Conservation (phyloP, 2,113 vertebrate species). For the Leucopsar rothschildi region DNA sequence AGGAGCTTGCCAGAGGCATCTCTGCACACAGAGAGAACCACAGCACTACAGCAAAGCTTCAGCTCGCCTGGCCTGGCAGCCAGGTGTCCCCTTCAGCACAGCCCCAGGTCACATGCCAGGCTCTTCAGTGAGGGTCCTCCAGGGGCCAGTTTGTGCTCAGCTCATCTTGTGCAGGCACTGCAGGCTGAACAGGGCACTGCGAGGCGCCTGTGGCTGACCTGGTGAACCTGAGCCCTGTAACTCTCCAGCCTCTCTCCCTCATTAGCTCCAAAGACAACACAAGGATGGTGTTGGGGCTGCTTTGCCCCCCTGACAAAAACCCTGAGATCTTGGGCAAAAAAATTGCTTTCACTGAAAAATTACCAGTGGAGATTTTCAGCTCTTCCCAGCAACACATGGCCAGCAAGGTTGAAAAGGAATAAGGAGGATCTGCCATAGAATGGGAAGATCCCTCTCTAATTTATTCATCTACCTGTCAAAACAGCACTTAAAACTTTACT, state of each 20-base stretch:
- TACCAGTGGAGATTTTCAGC: neutral
- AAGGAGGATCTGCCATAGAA: neutral
- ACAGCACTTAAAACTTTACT: neutral
- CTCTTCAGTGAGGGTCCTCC: neutral
- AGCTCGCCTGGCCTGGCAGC: neutral
- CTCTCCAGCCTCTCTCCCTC: neutral
- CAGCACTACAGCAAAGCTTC: neutral
- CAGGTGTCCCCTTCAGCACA: neutral
- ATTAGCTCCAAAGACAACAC: neutral
- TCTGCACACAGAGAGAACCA: neutral
- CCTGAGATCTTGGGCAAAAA: neutral
- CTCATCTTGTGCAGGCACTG: neutral
- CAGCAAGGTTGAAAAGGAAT: neutral
- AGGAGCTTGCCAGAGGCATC: neutral
- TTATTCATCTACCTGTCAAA: neutral
- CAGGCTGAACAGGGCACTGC: neutral
- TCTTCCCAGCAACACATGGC: neutral
- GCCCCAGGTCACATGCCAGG: neutral
- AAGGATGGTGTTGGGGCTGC: no score
- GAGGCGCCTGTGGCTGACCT: neutral
- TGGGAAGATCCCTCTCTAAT: neutral
- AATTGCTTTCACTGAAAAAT: neutral
- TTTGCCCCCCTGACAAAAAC: neutral
- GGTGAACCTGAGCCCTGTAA: neutral
- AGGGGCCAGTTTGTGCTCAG: neutral